A percentile compares a stretch with the other conserved stretches of the same genome.
phyloP scores from a whole-genome alignment of 2,113 vertebrate species.

The Neolamprologus longior region DNA sequence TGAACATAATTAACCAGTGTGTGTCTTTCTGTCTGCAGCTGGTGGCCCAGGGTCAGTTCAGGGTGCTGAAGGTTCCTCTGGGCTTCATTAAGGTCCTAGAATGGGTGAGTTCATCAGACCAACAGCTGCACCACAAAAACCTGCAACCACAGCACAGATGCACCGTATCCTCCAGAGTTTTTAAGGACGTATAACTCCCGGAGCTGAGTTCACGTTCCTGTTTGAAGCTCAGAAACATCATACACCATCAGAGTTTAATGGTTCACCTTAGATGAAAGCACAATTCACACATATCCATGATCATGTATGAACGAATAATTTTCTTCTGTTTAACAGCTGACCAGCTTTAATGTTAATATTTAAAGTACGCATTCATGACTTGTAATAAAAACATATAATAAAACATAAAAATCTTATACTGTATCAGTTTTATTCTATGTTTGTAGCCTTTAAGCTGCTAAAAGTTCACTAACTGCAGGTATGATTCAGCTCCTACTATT shows the following conservation, averaged over 20 bases:
- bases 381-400: fast-evolving
- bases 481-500: background rate
- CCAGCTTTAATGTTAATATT: background rate
- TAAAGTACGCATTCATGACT: background rate
- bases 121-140: background rate
- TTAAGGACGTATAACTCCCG: background rate
- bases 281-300: background rate
- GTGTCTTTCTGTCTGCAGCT: conserved; percentile 35
- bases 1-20: background rate
- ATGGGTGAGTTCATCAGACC: conserved; percentile 59
- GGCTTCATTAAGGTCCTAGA: conserved; percentile 68
- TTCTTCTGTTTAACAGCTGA: background rate
- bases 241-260: background rate
- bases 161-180: background rate
- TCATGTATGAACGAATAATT: fast-evolving
- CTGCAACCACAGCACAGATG: background rate
- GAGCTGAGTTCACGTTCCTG: background rate
- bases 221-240: background rate
- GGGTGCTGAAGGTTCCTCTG: conserved; percentile 64
- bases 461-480: background rate
- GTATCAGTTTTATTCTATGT: background rate
- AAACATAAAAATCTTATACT: background rate
- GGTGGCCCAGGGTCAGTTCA: conserved; percentile 65
- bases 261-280: background rate
- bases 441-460: background rate